Base-by-base conservation (phyloP, 2,797 vertebrate species). In the Natrix natrix region DNA sequence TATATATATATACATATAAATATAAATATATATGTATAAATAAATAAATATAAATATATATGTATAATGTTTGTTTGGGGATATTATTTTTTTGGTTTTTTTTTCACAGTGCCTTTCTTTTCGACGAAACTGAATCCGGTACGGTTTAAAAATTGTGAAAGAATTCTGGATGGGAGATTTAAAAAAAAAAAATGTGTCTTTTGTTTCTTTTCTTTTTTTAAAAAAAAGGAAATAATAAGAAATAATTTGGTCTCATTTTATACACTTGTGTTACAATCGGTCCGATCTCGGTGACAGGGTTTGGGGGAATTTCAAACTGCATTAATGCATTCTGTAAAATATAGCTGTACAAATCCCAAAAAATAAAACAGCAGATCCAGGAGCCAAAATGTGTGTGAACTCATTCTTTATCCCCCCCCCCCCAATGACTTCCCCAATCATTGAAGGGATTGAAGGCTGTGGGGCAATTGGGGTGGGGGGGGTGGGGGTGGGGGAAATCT, bases 301-400 rank as follows among this genome's bases (percentile, higher is more conserved):
- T 99, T 32, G 98, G 97, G 97, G 98, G 98, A 98, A 98, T 98
- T 96, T 98, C 98, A 98, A 98, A 98, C 97, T 98, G 98, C 98
- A 99, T 99, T 99, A 98, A 98, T 93, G 98, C 98, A 90, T 98
- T 99, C 97, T 97, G 98, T 99, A 99, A 98, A 98, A 98, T 98
- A 98, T 98, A 98, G 98, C 99, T 99, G 99, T 99, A 99, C 98
- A 99, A 99, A 99, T 98, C 99, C 98, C 32, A 98, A 99, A 94
- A 91, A 99, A 99, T 99, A 99, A 99, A 99, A 98, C 94, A 96
- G 97, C 92, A 32, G 78, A 90, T 98, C 99, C 98, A 97, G 98
- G 97, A 96, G 96, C 96, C 97, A 95, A 56, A 96, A 96, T 98
- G 97, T 43, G 14, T 11, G 37, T 10, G 32, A 78, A 20, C 1